These are phyloP conservation scores for Iselma pallidipennis DNA, from an alignment of 2,888 invertebrate species.

Conservation along the genomic window DNA sequence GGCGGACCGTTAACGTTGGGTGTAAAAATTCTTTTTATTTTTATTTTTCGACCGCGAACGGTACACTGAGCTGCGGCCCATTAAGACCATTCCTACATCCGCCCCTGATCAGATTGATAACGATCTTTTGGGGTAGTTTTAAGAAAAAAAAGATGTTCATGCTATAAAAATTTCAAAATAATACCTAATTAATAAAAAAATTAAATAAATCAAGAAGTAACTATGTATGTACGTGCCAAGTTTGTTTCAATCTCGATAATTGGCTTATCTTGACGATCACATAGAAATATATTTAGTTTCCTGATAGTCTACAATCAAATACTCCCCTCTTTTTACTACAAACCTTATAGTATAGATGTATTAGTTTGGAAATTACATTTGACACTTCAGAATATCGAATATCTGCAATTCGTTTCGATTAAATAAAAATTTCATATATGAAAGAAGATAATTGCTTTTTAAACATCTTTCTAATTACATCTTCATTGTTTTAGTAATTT, in stretches of 20 bases:
- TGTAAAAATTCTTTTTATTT: too few species aligned
- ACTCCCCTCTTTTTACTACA: background rate
- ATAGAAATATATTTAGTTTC: conserved; percentile 38
- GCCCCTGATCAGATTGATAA: too few species aligned
- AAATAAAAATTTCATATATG: too few species aligned
- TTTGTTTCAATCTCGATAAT: conserved; percentile 30
- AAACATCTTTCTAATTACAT: too few species aligned
- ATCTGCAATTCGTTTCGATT: background rate
- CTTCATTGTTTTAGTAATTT: too few species aligned
- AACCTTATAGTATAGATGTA: conserved; percentile 29
- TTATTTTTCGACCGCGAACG: too few species aligned
- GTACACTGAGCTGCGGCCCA: too few species aligned
- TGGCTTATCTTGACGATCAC: conserved; percentile 39
- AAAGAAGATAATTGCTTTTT: too few species aligned
- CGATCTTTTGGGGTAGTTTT: too few species aligned
- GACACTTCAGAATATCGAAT: conserved; percentile 32
- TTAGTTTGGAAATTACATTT: conserved; percentile 47
- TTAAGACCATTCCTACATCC: too few species aligned
- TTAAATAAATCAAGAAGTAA: background rate
- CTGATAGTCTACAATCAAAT: conserved; percentile 13
- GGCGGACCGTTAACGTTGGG: too few species aligned
- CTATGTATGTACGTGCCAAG: background rate
- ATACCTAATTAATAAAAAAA: background rate
- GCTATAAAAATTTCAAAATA: background rate
- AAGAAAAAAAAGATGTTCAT: too few species aligned